Percentiles rank a stretch among this genome's conserved stretches.
Evolutionary conservation across 2,888 invertebrate genomes (phyloP).

Genomic region (Drosophila pseudotalamancana): DNA sequence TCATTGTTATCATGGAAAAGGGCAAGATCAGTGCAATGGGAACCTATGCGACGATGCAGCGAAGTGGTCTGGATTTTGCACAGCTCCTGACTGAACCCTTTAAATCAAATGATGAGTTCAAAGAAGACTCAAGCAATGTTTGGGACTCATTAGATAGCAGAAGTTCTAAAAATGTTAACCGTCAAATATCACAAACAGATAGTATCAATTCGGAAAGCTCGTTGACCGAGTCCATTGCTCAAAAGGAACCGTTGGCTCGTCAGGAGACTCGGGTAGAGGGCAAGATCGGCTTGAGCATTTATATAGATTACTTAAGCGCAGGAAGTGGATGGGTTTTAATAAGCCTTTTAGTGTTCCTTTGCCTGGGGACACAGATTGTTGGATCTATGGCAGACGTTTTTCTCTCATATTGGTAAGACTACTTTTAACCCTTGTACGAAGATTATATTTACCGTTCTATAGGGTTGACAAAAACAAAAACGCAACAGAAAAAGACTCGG

Average conservation of each 20-base stretch:
- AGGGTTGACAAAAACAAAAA: slow-evolving; percentile 74
- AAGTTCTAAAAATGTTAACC: slow-evolving; percentile 48
- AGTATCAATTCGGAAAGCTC: background rate
- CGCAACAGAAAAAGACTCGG: slow-evolving; percentile 30
- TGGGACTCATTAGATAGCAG: slow-evolving; percentile 59
- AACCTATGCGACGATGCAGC: slow-evolving; percentile 89
- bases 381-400: slow-evolving; percentile 91
- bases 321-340: slow-evolving; percentile 88
- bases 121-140: slow-evolving; percentile 44
- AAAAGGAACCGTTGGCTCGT: background rate
- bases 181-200: background rate
- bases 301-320: slow-evolving; percentile 89
- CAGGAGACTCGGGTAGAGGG: slow-evolving; percentile 87
- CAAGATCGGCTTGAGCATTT: slow-evolving; percentile 86
- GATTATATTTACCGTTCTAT: no score
- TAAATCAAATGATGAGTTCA: slow-evolving; percentile 74
- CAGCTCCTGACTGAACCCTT: slow-evolving; percentile 87
- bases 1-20: slow-evolving; percentile 82
- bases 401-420: slow-evolving; percentile 90
- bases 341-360: slow-evolving; percentile 86
- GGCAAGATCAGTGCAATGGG: slow-evolving; percentile 85
- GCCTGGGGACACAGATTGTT: slow-evolving; percentile 88
- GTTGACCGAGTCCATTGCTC: background rate
- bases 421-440: no score
- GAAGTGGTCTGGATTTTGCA: slow-evolving; percentile 91